A percentile compares a stretch with the other conserved stretches of the same genome.
Evolutionary conservation across 2,888 invertebrate species (phyloP).

Genomic region (Caenorhabditis doughertyi): DNA sequence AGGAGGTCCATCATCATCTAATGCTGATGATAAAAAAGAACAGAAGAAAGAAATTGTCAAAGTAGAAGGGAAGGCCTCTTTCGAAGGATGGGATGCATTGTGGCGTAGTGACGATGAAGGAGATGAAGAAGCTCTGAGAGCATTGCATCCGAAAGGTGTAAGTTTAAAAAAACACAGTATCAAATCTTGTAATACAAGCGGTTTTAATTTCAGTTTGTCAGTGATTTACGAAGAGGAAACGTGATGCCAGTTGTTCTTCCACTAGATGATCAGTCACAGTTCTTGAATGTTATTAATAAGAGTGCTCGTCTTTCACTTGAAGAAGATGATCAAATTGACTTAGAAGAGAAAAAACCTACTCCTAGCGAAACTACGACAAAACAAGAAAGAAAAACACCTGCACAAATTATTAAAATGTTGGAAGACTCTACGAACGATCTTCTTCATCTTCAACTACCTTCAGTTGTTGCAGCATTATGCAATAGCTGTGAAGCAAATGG

Average conservation of each 20-base stretch:
- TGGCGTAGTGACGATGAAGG: slow-evolving; percentile 70
- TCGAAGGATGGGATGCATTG: slow-evolving; percentile 67
- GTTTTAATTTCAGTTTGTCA: slow-evolving; percentile 69
- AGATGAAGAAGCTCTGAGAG: slow-evolving; percentile 62
- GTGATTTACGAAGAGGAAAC: slow-evolving; percentile 62
- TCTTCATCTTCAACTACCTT: slow-evolving; percentile 60
- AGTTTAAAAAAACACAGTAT: too few species aligned
- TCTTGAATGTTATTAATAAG: slow-evolving; percentile 49
- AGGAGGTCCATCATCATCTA: too few species aligned
- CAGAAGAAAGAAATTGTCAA: slow-evolving; percentile 16
- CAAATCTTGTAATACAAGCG: too few species aligned
- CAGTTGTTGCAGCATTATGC: slow-evolving; percentile 50
- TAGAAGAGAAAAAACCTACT: slow-evolving; percentile 26
- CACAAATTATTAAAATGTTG: slow-evolving; percentile 47
- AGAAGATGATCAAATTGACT: slow-evolving; percentile 21
- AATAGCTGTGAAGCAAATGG: slow-evolving; percentile 5
- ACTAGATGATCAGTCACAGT: slow-evolving; percentile 68
- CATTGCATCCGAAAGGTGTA: slow-evolving; percentile 40
- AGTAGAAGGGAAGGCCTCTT: slow-evolving; percentile 51
- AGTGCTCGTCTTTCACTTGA: slow-evolving; percentile 31
- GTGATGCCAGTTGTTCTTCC: slow-evolving; percentile 71
- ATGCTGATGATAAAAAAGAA: slow-evolving; percentile 7
- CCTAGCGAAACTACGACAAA: background rate
- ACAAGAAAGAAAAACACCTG: slow-evolving; percentile 1
- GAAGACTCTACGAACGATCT: slow-evolving; percentile 43